A percentile compares a stretch with the other conserved stretches of the same genome.
These are phyloP conservation scores for Caenorhabditis latens DNA, from an alignment of 1,140 invertebrate genomes.

Conservation along the genomic window DNA sequence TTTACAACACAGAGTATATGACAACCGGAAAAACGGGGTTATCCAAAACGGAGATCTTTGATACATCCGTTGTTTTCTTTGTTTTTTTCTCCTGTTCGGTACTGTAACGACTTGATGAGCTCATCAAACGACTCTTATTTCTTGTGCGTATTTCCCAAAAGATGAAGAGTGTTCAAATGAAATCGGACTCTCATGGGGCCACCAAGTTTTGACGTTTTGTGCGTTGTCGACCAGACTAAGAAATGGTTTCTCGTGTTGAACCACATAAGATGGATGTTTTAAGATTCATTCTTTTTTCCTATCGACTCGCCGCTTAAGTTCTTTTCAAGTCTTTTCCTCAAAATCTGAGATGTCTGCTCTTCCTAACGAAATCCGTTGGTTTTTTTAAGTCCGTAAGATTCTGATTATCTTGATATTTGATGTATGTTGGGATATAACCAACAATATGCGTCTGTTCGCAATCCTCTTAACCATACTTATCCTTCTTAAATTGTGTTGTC, in stretches of 20 bases:
- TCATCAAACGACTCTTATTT: not conserved
- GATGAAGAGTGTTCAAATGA: slow-evolving; percentile 12
- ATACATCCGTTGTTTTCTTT: no score
- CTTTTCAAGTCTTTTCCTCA: not conserved
- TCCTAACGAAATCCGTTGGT: no score
- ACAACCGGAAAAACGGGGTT: no score
- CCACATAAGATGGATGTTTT: not conserved
- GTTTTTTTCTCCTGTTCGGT: not conserved
- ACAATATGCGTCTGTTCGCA: not conserved
- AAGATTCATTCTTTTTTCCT: not conserved
- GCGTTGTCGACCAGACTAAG: not conserved
- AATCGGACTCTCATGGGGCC: slow-evolving; percentile 48
- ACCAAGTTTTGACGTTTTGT: slow-evolving; percentile 29
- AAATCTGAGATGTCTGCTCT: not conserved
- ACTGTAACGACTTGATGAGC: not conserved
- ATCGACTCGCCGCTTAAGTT: not conserved
- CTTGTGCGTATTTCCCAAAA: not conserved
- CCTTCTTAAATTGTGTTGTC: not conserved
- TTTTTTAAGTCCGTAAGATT: not conserved
- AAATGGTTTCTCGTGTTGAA: not conserved
- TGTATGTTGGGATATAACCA: not conserved
- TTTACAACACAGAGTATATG: no score
- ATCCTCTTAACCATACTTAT: slow-evolving; percentile 22
- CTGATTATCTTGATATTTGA: not conserved
- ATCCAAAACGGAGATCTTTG: no score